These are phyloP conservation scores for Scaptomyza tumidula DNA, from an alignment of 2,888 invertebrate species.

Conservation along the genomic window DNA sequence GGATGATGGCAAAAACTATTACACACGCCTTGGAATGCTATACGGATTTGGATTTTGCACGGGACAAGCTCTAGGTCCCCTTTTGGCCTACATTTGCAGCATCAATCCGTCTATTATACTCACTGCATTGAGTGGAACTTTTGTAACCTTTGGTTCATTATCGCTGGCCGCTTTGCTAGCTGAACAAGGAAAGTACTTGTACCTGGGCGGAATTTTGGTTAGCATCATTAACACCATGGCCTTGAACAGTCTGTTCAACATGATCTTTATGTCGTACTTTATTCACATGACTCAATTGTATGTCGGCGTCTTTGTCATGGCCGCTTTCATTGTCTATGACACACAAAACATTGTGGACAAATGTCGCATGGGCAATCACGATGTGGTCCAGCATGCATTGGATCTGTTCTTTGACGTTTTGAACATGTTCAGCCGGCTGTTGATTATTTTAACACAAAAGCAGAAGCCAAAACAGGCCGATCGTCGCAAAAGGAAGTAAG, in stretches of 20 bases:
- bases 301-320: slow-evolving; percentile 95
- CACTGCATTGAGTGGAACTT: slow-evolving; percentile 93
- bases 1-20: slow-evolving; percentile 92
- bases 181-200: slow-evolving; percentile 94
- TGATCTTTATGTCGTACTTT: slow-evolving; percentile 93
- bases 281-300: slow-evolving; percentile 93
- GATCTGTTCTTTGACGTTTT: slow-evolving; percentile 98
- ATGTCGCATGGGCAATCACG: slow-evolving; percentile 94
- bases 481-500: slow-evolving; percentile 73
- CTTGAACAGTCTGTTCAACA: slow-evolving; percentile 91
- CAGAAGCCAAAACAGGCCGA: slow-evolving; percentile 80
- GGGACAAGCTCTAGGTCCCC: slow-evolving; percentile 94
- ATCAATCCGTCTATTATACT: slow-evolving; percentile 95
- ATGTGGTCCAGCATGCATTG: slow-evolving; percentile 96
- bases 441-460: slow-evolving; percentile 95
- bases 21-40: slow-evolving; percentile 92
- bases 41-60: slow-evolving; percentile 94
- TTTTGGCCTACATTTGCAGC: slow-evolving; percentile 91
- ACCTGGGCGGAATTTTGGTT: slow-evolving; percentile 94
- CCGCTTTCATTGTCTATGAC: slow-evolving; percentile 97
- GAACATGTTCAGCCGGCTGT: slow-evolving; percentile 95
- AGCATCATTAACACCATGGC: slow-evolving; percentile 92
- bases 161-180: slow-evolving; percentile 94
- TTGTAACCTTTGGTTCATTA: slow-evolving; percentile 96
- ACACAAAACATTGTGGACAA: slow-evolving; percentile 99